phyloP scores from a whole-genome alignment of 2,113 vertebrate genomes.

The Hemicordylus capensis region DNA sequence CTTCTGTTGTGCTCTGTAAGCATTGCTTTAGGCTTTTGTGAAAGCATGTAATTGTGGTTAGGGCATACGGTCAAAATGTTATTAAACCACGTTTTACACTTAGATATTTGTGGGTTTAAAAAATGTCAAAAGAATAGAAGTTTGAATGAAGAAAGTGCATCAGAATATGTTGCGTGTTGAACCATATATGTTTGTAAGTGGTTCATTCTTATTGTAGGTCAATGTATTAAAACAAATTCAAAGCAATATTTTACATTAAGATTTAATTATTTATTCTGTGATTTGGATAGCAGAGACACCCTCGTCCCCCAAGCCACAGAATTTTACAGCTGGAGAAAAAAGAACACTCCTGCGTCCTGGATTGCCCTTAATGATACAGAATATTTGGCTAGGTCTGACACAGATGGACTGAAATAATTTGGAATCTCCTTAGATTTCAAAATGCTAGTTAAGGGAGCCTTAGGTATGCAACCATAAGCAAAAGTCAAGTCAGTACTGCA shows the following conservation, averaged over 20 bases:
- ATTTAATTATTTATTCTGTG: neutral
- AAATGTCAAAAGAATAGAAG: neutral
- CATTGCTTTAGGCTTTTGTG: neutral
- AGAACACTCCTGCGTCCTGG: neutral
- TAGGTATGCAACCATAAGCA: neutral
- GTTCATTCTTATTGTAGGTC: neutral
- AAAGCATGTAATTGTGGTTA: slow-evolving; percentile 11
- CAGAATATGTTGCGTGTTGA: neutral
- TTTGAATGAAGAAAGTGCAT: neutral
- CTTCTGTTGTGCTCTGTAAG: neutral
- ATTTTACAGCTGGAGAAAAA: neutral
- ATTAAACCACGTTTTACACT: neutral
- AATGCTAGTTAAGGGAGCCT: neutral
- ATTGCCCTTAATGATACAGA: neutral
- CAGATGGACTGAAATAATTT: neutral
- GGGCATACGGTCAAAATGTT: neutral
- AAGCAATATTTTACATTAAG: neutral
- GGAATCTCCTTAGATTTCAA: neutral
- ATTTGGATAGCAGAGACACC: neutral
- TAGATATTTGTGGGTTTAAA: neutral
- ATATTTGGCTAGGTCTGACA: neutral
- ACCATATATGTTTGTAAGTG: neutral
- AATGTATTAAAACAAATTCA: neutral
- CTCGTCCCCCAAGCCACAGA: neutral
- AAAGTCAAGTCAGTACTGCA: neutral